Evolutionary conservation across 2,797 vertebrate species (phyloP).

Genomic region (Setipinna tenuifilis): DNA sequence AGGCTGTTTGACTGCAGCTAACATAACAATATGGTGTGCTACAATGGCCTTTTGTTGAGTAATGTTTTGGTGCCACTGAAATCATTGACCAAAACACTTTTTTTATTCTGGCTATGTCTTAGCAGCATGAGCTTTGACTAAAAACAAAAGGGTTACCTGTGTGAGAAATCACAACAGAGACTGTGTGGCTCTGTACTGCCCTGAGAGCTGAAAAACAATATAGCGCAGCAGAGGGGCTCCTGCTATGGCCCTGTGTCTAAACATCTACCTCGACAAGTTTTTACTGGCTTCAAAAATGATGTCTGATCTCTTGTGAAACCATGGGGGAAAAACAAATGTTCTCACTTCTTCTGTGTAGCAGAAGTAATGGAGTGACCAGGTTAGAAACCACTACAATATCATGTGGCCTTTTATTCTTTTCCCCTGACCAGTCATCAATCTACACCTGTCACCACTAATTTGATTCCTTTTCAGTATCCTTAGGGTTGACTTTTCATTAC

Average conservation of each 20-base stretch:
- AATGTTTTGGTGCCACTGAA: background rate
- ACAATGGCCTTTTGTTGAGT: background rate
- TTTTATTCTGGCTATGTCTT: background rate
- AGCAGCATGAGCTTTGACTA: background rate
- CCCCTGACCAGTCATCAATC: no score
- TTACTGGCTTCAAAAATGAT: background rate
- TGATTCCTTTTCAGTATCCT: no score
- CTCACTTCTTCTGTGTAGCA: background rate
- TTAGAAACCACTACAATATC: no score
- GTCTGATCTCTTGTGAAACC: background rate
- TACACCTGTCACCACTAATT: no score
- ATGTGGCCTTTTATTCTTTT: no score
- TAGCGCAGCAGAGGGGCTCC: background rate
- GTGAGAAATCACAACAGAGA: background rate
- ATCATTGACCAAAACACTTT: background rate
- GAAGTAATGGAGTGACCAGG: no score
- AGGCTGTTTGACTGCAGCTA: background rate
- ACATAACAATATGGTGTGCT: background rate
- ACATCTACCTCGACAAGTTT: background rate
- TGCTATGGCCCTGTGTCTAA: background rate
- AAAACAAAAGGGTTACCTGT: constrained; percentile 15
- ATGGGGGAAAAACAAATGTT: background rate
- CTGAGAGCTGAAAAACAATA: background rate
- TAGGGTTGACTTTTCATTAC: no score
- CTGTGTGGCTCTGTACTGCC: background rate